These are phyloP conservation scores for Eupeodes luniger DNA, from an alignment of 2,888 invertebrate species.

Conservation along the genomic window DNA sequence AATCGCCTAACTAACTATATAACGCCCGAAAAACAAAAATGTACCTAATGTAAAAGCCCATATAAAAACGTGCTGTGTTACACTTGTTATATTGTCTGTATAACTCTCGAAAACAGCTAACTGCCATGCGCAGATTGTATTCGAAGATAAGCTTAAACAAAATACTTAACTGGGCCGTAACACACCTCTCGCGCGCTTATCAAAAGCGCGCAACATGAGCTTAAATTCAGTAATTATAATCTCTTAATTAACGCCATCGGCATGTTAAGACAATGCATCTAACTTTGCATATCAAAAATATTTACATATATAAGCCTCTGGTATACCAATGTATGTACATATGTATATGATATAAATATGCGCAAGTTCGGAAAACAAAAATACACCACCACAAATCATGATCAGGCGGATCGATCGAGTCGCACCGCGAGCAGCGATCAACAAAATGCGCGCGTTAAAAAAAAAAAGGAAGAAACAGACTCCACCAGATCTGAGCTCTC, in stretches of 20 bases:
- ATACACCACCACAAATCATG: constrained; percentile 9
- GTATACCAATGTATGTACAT: not conserved
- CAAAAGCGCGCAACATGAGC: constrained; percentile 58
- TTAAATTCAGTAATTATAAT: constrained; percentile 74
- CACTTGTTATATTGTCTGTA: constrained; percentile 66
- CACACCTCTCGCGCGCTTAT: constrained; percentile 69
- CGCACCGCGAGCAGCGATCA: not conserved
- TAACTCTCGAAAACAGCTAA: constrained; percentile 12
- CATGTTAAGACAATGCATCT: constrained; percentile 74
- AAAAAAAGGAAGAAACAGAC: constrained; percentile 43
- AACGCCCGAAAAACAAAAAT: constrained; percentile 10
- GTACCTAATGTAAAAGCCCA: constrained; percentile 2
- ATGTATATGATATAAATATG: not conserved
- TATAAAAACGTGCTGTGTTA: constrained; percentile 54
- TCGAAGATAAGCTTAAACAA: constrained; percentile 60
- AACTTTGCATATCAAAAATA: constrained; percentile 37
- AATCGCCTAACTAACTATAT: constrained; percentile 6
- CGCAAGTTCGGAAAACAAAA: constrained; percentile 11
- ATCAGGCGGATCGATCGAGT: constrained; percentile 9
- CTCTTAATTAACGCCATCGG: constrained; percentile 77
- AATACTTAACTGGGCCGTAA: constrained; percentile 58
- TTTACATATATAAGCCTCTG: constrained; percentile 12
- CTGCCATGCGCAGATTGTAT: constrained; percentile 64
- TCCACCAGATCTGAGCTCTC: constrained; percentile 7
- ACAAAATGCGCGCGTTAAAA: constrained; percentile 32